Evolutionary conservation across 1,140 invertebrate species (phyloP), one percentile per base, ranked within the genome.

Genomic region (Episyrphus balteatus): DNA sequence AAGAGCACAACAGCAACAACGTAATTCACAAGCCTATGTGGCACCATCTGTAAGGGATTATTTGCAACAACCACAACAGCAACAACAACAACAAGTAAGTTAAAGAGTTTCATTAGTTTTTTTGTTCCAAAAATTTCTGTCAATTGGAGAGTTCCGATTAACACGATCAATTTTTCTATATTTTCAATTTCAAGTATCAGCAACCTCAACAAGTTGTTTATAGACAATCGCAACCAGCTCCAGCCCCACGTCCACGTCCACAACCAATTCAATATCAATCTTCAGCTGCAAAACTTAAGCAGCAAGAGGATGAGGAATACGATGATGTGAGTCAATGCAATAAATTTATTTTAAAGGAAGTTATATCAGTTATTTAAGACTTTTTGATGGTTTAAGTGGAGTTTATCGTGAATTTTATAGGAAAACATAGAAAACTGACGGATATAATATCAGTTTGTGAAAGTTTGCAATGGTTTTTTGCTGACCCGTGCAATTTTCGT

Each of bases 221-320:
- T 48, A 57, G 59, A 3, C 62, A 58, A 36, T 54, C 52, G 7
- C 53, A 60, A 14, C 49, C 60, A 10, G 52, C 54, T 19, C 49
- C 57, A 13, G 53, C 54, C 30, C 33, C 58, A 14, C 49, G 55
- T 15, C 55, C 60, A 6, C 57, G 60, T 48, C 36, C 41, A 46
- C 62, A 17, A 19, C 57, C 57, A 48, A 51, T 26, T 26, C 21
- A 26, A 26, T 26, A 26, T 26, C 21, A 26, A 26, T 5, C 3
- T 26, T 26, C 21, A 26, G 21, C 21, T 26, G 21, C 21, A 26
- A 26, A 26, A 26, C 21, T 26, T 26, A 49, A 53, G 39, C 49
- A 50, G 21, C 48, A 58, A 49, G 62, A 65, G 51, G 62, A 66
- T 54, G 62, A 65, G 51, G 55, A 65, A 21, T 65, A 65, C 49